Percentiles rank a stretch among this genome's conserved stretches.
Conservation (phyloP, 2,888 invertebrate species). For the Drosophila kambysellisi region DNA sequence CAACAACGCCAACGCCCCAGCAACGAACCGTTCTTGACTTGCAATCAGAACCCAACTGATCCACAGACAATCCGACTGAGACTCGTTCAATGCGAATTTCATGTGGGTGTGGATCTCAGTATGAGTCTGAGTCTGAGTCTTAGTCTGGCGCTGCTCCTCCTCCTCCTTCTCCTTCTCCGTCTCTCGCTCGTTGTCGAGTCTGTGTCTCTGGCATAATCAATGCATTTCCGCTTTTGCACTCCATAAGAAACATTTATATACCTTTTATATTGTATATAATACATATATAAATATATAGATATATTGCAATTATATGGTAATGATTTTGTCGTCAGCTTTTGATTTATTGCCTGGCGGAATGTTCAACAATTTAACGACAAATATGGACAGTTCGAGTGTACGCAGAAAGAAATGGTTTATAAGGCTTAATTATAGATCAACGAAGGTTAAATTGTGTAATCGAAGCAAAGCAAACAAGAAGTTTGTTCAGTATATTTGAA, state of each 20-base stretch:
- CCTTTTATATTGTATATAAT: conserved; percentile 13
- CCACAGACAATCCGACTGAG: conserved; percentile 16
- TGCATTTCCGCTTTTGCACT: conserved; percentile 68
- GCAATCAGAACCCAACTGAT: conserved; percentile 27
- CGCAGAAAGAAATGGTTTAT: conserved; percentile 21
- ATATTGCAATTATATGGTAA: conserved; percentile 60
- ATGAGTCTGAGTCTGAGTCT: conserved; percentile 8
- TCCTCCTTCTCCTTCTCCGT: not conserved
- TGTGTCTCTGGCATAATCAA: conserved; percentile 58
- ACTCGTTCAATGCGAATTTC: conserved; percentile 36
- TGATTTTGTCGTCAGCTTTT: conserved; percentile 56
- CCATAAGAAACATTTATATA: conserved; percentile 23
- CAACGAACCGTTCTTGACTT: conserved; percentile 13
- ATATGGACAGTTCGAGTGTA: conserved; percentile 34
- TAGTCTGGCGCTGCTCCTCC: conserved; percentile 4
- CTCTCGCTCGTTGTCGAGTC: not conserved
- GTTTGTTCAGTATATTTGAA: not conserved
- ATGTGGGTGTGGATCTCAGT: conserved; percentile 43
- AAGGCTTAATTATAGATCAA: conserved; percentile 24
- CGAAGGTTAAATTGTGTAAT: conserved; percentile 36
- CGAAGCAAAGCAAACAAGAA: not conserved
- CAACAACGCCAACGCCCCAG: conserved; percentile 64
- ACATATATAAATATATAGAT: conserved; percentile 14
- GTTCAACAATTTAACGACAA: conserved; percentile 20
- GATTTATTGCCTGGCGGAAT: conserved; percentile 60